phyloP scores from a whole-genome alignment of 2,888 invertebrate species.

The Ryuthela nishihirai region DNA sequence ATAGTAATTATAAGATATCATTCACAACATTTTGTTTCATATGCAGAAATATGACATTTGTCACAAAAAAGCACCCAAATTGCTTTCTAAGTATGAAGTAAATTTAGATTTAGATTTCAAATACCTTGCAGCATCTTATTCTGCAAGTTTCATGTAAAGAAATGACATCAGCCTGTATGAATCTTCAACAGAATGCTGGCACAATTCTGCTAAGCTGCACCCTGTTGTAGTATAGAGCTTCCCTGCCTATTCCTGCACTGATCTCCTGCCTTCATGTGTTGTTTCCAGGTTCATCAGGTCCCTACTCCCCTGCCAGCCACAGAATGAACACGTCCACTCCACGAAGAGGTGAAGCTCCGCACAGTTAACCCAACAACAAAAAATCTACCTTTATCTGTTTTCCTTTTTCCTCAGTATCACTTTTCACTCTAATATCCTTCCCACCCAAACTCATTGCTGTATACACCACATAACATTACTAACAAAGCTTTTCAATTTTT shows the following conservation, averaged over 20 bases:
- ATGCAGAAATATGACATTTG: no score
- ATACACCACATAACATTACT: neutral
- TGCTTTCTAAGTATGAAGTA: no score
- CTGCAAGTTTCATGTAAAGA: no score
- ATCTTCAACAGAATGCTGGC: neutral
- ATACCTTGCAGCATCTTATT: no score
- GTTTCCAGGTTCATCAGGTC: slow-evolving; percentile 48
- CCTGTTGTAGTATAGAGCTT: slow-evolving; percentile 34
- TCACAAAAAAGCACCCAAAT: no score
- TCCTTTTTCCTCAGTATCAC: slow-evolving; percentile 4
- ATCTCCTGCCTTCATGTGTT: slow-evolving; percentile 36
- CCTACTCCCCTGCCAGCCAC: slow-evolving; percentile 51
- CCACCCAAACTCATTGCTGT: slow-evolving; percentile 1
- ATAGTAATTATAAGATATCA: no score
- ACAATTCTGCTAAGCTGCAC: slow-evolving; percentile 10
- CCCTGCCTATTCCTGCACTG: slow-evolving; percentile 36
- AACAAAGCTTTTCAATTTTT: neutral
- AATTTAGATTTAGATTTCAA: no score
- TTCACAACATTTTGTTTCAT: no score
- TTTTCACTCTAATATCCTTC: neutral
- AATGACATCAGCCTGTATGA: neutral
- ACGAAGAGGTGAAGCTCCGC: slow-evolving; percentile 47
- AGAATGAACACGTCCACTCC: slow-evolving; percentile 47
- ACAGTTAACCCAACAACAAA: slow-evolving; percentile 7
- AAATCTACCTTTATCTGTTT: slow-evolving; percentile 2